These are phyloP conservation scores for Cyrtorhinus lividipennis DNA, from an alignment of 1,140 invertebrate genomes.

Conservation along the genomic window DNA sequence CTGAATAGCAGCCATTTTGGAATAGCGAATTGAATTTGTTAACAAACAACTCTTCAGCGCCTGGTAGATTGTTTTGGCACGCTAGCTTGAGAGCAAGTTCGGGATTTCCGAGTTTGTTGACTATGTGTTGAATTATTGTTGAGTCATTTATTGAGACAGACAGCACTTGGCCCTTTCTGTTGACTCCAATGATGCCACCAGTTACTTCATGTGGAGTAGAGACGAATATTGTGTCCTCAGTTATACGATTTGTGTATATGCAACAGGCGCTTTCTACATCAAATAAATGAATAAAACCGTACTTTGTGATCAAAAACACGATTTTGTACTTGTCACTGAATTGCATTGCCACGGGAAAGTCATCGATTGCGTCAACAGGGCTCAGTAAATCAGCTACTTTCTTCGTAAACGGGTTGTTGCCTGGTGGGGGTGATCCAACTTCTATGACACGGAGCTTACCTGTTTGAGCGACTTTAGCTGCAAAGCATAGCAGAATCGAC, in stretches of 20 bases:
- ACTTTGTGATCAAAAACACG: conserved; percentile 97
- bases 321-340: conserved; percentile 89
- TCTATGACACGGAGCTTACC: conserved; percentile 96
- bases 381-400: conserved; percentile 98
- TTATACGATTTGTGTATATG: conserved; percentile 99
- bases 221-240: conserved; percentile 96
- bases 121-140: conserved; percentile 94
- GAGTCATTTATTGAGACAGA: conserved; percentile 97
- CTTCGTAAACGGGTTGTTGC: conserved; percentile 92
- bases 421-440: conserved; percentile 84
- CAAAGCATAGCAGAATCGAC: conserved; percentile 94
- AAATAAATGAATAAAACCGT: conserved; percentile 97
- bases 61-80: conserved; percentile 85
- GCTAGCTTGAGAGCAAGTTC: conserved; percentile 90
- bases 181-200: conserved; percentile 96
- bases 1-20: conserved; percentile 81
- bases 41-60: conserved; percentile 96
- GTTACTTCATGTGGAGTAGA: conserved; percentile 90
- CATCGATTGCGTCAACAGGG: conserved; percentile 89
- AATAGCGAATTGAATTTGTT: conserved; percentile 94
- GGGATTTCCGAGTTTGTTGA: conserved; percentile 32
- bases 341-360: conserved; percentile 99
- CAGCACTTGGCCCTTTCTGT: conserved; percentile 88
- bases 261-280: conserved; percentile 42
- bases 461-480: conserved; percentile 76